A percentile compares a stretch with the other conserved stretches of the same genome.
phyloP scores from a whole-genome alignment of 2,797 vertebrate species.

The Ptychobarbus kaznakovi region DNA sequence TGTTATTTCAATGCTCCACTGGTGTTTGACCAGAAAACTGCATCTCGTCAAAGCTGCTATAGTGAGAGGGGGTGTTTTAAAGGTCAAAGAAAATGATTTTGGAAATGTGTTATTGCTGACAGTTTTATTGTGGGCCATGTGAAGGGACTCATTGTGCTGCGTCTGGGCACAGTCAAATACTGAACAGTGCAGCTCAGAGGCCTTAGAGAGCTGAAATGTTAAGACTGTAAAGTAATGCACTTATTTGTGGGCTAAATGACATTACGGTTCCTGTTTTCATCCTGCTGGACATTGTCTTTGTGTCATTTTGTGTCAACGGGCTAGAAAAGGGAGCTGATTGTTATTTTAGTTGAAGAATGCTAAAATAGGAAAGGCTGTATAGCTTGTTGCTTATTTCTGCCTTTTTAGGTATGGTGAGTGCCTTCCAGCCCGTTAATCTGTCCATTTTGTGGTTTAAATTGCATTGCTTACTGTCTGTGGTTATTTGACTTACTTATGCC shows the following conservation, averaged over 20 bases:
- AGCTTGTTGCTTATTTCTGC: conserved; percentile 8
- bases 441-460: conserved; percentile 10
- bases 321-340: conserved; percentile 12
- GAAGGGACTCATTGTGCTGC: conserved; percentile 64
- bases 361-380: background rate
- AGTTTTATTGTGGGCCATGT: conserved; percentile 61
- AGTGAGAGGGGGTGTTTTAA: conserved; percentile 56
- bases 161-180: conserved; percentile 53
- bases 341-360: conserved; percentile 4
- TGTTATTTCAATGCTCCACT: conserved; percentile 45
- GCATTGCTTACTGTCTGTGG: conserved; percentile 33
- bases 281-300: conserved; percentile 58
- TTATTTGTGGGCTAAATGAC: conserved; percentile 65
- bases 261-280: conserved; percentile 72
- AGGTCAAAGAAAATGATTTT: conserved; percentile 65
- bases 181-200: conserved; percentile 68
- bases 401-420: conserved; percentile 5
- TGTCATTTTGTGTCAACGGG: conserved; percentile 55
- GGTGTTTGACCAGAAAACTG: conserved; percentile 30
- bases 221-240: conserved; percentile 69
- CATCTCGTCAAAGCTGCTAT: conserved; percentile 43
- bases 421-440: background rate
- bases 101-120: conserved; percentile 65
- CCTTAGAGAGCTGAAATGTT: conserved; percentile 72
- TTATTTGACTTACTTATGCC: conserved; percentile 12